These are phyloP conservation scores for Oeneis ivallda DNA, from an alignment of 2,888 invertebrate genomes.

Conservation along the genomic window DNA sequence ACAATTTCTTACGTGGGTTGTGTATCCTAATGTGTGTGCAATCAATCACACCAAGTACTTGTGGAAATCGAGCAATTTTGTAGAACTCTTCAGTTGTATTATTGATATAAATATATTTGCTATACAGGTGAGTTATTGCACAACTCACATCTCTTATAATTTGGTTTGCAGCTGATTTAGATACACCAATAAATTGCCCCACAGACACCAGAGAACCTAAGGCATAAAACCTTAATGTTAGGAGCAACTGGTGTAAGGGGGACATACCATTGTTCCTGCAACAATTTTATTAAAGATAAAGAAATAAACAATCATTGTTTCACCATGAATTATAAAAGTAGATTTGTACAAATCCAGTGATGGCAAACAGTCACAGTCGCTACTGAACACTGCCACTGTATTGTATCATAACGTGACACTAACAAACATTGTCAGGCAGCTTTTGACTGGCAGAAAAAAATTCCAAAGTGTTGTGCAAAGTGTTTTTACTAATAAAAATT, in stretches of 20 bases:
- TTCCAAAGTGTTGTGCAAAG: too few species aligned
- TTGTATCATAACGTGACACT: too few species aligned
- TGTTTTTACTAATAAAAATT: too few species aligned
- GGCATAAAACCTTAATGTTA: slow-evolving; percentile 23
- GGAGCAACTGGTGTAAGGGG: slow-evolving; percentile 10
- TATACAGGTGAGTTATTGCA: slow-evolving; percentile 14
- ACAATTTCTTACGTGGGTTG: slow-evolving; percentile 3
- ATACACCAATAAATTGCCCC: slow-evolving; percentile 5
- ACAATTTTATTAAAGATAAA: neutral
- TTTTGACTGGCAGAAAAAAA: too few species aligned
- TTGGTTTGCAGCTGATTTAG: slow-evolving; percentile 2
- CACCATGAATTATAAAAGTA: too few species aligned
- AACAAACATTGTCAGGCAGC: too few species aligned
- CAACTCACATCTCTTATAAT: slow-evolving; percentile 12
- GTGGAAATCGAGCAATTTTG: slow-evolving; percentile 14
- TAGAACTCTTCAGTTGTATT: slow-evolving; percentile 18
- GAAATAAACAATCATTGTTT: neutral
- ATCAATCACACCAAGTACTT: slow-evolving; percentile 18
- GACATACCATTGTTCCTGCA: slow-evolving; percentile 13
- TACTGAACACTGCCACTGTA: too few species aligned
- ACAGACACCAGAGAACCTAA: slow-evolving; percentile 15
- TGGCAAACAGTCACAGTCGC: too few species aligned
- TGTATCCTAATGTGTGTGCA: slow-evolving; percentile 18
- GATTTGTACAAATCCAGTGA: too few species aligned
- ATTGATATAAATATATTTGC: slow-evolving; percentile 9